A percentile compares a stretch with the other conserved stretches of the same genome.
Conservation (phyloP, 1,140 invertebrate genomes). For the Palaemon carinicauda region DNA sequence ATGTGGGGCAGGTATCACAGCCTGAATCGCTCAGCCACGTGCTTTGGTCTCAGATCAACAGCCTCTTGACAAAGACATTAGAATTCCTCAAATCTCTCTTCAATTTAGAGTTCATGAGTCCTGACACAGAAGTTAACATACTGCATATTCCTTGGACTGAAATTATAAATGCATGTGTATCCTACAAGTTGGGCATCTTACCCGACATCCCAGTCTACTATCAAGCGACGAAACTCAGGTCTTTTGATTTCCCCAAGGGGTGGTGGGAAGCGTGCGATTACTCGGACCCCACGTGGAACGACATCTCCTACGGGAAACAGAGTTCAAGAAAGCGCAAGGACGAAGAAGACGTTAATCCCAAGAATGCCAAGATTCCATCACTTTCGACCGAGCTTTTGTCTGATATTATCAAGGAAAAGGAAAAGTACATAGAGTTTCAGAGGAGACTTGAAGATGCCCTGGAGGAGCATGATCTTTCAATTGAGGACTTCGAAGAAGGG, state of each 20-base stretch:
- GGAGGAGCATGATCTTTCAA: no score
- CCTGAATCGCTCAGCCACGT: background rate
- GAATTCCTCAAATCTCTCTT: background rate
- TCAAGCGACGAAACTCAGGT: background rate
- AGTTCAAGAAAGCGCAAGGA: slow-evolving; percentile 23
- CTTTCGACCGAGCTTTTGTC: slow-evolving; percentile 3
- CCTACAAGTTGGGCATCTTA: background rate
- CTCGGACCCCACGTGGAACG: background rate
- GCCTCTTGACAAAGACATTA: background rate
- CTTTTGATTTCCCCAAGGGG: background rate
- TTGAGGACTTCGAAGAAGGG: no score
- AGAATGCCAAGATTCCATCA: background rate
- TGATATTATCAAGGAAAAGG: slow-evolving; percentile 34
- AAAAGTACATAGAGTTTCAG: slow-evolving; percentile 28
- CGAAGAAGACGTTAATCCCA: background rate
- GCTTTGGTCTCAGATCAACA: slow-evolving; percentile 23
- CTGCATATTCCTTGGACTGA: slow-evolving; percentile 35
- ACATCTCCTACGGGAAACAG: background rate
- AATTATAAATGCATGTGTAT: slow-evolving; percentile 25
- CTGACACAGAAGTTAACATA: background rate
- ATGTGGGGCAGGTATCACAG: background rate
- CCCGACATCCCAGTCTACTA: slow-evolving; percentile 8
- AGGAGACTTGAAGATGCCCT: slow-evolving; percentile 1
- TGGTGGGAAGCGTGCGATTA: slow-evolving; percentile 31
- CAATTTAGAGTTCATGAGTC: background rate